Base-by-base conservation (phyloP, 2,888 invertebrate species). In the Macaria liturata region DNA sequence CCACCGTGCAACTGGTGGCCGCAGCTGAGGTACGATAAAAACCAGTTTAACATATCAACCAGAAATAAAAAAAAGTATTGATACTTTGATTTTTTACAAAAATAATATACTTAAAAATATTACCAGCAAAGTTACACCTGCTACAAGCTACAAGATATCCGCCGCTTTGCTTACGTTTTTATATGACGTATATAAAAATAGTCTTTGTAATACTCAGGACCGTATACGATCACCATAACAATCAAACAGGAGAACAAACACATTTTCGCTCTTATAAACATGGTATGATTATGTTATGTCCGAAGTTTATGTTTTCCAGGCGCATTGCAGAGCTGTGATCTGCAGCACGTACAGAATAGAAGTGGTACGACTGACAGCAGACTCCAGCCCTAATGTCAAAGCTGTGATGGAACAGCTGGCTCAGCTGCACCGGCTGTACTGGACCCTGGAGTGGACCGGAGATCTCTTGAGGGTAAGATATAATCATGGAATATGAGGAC, bases 311-410 rank as follows among this genome's bases (percentile, higher is more conserved):
- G 39, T 47, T 54, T 54, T 94, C 1, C 91, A 96, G 94, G 94
- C 97, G 0, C 98, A 98, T 78, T 96, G 96, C 69, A 94, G 97
- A 57, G 94, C 95, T 9, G 96, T 97, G 72, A 88, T 98, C 46
- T 95, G 96, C n/a, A 92, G 94, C 57, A 94, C 93, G 0, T 97
- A 95, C 70, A 91, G 93, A 53, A 92, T 92, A 20, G 93, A 93
- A 59, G 91, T 95, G 1, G 74, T 80, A 57, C 80, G 83, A 0
- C 68, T 93, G 31, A 84, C 91, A 3, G 80, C 79, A 0, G 69
- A 85, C 3, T 84, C 95, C 3, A 95, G 96, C 0, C 80, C 88
- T 0, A 88, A 93, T 9, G 84, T 97, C 42, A 93, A 88, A 46
- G 75, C 81, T 30, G 95, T 96, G n/a, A 81, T 98, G 66, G 82